Evolutionary conservation across 2,113 vertebrate genomes (phyloP).

Genomic region (Parus major): DNA sequence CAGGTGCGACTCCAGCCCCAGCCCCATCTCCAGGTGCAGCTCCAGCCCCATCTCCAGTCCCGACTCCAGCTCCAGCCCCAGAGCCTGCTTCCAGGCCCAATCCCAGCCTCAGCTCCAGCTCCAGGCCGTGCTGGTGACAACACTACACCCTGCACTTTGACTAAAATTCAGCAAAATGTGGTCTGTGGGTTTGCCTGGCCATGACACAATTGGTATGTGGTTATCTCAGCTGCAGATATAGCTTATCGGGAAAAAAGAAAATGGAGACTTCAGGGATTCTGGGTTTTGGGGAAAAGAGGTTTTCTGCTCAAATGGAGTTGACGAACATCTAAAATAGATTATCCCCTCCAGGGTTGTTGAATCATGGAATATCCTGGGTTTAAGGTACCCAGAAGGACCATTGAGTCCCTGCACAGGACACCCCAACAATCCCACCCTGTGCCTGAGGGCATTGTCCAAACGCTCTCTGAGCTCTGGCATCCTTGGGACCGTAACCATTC

Average conservation of each 20-base stretch:
- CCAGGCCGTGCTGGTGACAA: background rate
- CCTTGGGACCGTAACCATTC: fast-evolving
- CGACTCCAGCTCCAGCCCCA: background rate
- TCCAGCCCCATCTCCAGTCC: no score
- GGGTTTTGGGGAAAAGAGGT: background rate
- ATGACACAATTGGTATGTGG: background rate
- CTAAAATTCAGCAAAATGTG: background rate
- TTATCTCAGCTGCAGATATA: background rate
- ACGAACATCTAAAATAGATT: background rate
- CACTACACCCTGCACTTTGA: background rate
- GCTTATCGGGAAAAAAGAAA: fast-evolving
- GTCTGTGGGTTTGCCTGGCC: background rate
- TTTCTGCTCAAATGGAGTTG: background rate
- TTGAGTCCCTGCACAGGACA: background rate
- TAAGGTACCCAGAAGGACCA: background rate
- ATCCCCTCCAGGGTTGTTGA: background rate
- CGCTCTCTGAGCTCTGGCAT: background rate
- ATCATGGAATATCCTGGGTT: background rate
- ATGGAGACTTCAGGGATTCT: fast-evolving
- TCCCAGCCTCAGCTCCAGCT: background rate
- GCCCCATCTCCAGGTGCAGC: no score
- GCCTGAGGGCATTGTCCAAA: background rate
- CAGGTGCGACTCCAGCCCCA: no score
- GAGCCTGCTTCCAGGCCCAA: background rate
- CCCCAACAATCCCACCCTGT: background rate